phyloP scores from a whole-genome alignment of 2,797 vertebrate species.

The Myotis planiceps region DNA sequence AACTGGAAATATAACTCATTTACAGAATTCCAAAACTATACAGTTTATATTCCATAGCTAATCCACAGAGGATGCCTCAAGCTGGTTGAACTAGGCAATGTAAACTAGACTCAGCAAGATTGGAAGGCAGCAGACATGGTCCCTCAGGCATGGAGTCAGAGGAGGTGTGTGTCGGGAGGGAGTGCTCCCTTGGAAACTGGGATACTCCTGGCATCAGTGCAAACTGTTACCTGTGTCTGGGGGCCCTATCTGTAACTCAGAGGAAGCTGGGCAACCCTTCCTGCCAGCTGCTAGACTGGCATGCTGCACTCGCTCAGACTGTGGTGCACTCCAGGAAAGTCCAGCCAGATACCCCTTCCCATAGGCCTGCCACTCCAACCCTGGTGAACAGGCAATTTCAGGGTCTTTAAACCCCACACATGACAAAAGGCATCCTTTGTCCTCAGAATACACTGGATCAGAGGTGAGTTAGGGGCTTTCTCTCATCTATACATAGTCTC shows the following conservation, averaged over 20 bases:
- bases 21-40: neutral
- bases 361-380: neutral
- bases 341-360: neutral
- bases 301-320: neutral
- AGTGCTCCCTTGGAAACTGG: neutral
- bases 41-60: neutral
- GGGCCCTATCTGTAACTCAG: neutral
- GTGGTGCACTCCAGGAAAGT: neutral
- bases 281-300: neutral
- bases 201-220: fast-evolving
- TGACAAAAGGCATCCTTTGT: neutral
- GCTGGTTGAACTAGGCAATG: neutral
- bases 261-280: neutral
- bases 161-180: neutral
- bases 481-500: neutral
- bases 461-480: neutral
- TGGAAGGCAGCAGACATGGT: neutral
- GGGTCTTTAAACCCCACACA: neutral
- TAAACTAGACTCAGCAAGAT: neutral
- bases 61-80: neutral
- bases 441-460: neutral
- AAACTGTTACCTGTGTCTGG: neutral
- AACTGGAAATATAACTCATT: neutral
- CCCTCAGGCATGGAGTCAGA: neutral
- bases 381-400: neutral